Conservation (phyloP, 1,140 invertebrate genomes). For the Orchesella cincta region DNA sequence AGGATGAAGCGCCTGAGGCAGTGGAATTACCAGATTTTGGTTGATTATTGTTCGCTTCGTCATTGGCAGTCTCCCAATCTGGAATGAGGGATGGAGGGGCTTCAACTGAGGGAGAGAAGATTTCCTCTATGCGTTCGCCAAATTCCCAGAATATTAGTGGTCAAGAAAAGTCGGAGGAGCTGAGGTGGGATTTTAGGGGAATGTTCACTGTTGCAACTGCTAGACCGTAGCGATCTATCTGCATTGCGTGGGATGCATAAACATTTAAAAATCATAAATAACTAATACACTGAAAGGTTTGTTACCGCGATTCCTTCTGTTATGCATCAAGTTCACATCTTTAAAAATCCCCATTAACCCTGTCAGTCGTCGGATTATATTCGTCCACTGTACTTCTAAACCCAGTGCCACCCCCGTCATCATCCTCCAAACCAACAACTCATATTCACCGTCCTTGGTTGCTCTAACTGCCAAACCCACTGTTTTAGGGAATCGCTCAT, state of each 20-base stretch:
- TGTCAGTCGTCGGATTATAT: constrained; percentile 58
- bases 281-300: neutral
- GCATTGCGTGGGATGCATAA: constrained; percentile 55
- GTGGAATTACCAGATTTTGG: neutral
- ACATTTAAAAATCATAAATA: constrained; percentile 49
- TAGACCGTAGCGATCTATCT: constrained; percentile 53
- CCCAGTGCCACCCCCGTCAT: constrained; percentile 57
- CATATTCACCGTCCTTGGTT: constrained; percentile 57
- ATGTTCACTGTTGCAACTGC: constrained; percentile 52
- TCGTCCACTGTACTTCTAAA: constrained; percentile 60
- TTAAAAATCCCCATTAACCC: no score
- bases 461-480: constrained; percentile 55
- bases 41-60: neutral
- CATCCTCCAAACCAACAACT: constrained; percentile 60
- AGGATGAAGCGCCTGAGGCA: constrained; percentile 26
- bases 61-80: neutral
- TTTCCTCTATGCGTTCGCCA: constrained; percentile 42
- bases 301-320: no score
- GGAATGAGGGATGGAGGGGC: neutral
- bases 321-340: no score
- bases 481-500: constrained; percentile 55
- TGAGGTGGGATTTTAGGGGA: constrained; percentile 47
- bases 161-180: constrained; percentile 46
- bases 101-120: constrained; percentile 37
- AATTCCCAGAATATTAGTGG: constrained; percentile 45